Evolutionary conservation across 2,797 vertebrate species (phyloP), one percentile per base, ranked within the genome.

Genomic region (Enteromius thamalakanensis): DNA sequence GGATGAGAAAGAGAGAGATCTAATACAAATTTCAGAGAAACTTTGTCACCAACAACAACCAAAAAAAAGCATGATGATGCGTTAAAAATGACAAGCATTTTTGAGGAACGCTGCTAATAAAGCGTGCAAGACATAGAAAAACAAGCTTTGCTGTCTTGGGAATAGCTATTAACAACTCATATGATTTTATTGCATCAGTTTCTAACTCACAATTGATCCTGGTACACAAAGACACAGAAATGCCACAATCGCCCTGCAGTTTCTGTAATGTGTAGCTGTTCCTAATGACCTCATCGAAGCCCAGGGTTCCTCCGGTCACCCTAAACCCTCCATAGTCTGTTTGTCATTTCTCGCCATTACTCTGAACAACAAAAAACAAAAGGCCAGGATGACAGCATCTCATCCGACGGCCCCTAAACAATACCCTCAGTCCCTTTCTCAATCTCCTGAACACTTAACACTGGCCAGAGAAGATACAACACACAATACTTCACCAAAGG

Each of bases 11-110:
- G 40, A 53, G 69, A 88, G 91, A 89, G 89, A 92, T 93, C 90
- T 89, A 89, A 91, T 89, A 88, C 85, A 88, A 85, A 87, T 89
- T 87, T 90, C 89, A 86, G 89, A 92, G 88, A 90, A 88, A 93
- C 82, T 86, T 86, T 78, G 60, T 79, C 88, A 79, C 80, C 42
- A 87, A 81, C 68, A 86, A 69, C 71, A 34, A 34, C 3, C 3
- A 4, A 34, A 34, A 34, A 32, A 72, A 37, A 79, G 74, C 83
- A 86, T 75, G 60, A 80, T 45, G 68, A 60, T 77, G 84, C 26
- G 6, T 67, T 75, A 64, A 4, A 26, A 51, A 32, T 40, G 32
- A 64, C 60, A 32, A 37, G 58, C 42, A 55, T 82, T 69, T 49
- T 15, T 0, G 76, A 34, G 76, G 40, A 58, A 26, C 21, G 26